A percentile compares a stretch with the other conserved stretches of the same genome.
phyloP scores from a whole-genome alignment of 2,888 invertebrate genomes.

The Scaptomyza flava region DNA sequence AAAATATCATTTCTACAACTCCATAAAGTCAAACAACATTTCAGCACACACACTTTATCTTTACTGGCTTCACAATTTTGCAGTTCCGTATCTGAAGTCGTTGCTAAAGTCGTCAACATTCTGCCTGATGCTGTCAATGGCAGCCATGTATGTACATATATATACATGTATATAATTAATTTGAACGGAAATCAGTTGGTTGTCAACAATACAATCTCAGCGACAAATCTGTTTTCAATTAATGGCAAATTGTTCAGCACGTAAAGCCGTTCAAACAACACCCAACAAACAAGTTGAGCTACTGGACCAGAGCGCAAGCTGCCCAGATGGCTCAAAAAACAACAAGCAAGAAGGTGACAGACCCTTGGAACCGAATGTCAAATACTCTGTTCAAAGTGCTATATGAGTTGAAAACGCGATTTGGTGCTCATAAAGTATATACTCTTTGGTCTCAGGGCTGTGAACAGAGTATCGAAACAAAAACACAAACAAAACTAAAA shows the following conservation, averaged over 20 bases:
- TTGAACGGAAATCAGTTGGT: conserved; percentile 73
- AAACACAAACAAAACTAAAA: conserved; percentile 6
- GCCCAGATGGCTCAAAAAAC: conserved; percentile 24
- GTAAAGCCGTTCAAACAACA: conserved; percentile 47
- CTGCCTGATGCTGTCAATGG: conserved; percentile 51
- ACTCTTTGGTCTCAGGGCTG: background rate
- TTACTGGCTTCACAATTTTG: conserved; percentile 6
- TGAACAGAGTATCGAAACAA: conserved; percentile 8
- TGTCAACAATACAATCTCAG: conserved; percentile 75
- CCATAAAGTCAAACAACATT: conserved; percentile 52
- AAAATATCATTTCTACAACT: conserved; percentile 30
- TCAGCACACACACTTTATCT: conserved; percentile 23
- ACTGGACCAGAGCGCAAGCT: conserved; percentile 10
- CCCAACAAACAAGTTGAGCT: conserved; percentile 9
- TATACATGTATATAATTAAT: conserved; percentile 60
- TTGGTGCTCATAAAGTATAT: background rate
- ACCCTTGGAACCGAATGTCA: background rate
- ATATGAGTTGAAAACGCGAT: background rate
- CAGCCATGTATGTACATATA: conserved; percentile 35
- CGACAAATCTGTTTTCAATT: conserved; percentile 77
- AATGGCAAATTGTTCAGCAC: conserved; percentile 74
- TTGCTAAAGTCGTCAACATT: background rate
- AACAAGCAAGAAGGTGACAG: conserved; percentile 7
- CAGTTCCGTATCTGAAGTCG: background rate
- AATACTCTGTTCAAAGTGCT: background rate